These are phyloP conservation scores for Syndactyla subalaris DNA, from an alignment of 2,797 vertebrate genomes.

Conservation along the genomic window DNA sequence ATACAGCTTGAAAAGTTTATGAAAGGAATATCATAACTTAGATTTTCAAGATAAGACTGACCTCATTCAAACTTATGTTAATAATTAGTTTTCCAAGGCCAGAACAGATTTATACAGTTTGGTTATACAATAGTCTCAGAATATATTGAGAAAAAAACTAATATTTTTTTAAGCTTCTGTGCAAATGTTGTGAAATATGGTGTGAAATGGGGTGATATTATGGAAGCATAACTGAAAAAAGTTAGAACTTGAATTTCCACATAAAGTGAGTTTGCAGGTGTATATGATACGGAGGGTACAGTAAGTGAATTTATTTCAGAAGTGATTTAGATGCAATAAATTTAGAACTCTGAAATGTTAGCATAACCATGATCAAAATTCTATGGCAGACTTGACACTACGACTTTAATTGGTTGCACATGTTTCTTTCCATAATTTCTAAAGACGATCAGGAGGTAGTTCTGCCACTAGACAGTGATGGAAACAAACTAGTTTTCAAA, in stretches of 20 bases:
- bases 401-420: background rate
- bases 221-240: background rate
- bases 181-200: background rate
- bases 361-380: background rate
- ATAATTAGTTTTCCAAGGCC: background rate
- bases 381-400: background rate
- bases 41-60: background rate
- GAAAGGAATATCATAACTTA: background rate
- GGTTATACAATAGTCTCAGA: background rate
- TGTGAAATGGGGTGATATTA: background rate
- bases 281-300: background rate
- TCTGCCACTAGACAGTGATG: background rate
- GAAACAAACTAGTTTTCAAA: constrained; percentile 8
- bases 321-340: background rate
- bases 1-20: background rate
- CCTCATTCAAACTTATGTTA: background rate
- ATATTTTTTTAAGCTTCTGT: background rate
- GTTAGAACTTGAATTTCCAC: background rate
- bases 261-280: background rate
- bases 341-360: background rate
- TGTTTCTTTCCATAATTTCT: constrained; percentile 13
- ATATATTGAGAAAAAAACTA: background rate
- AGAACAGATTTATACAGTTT: background rate
- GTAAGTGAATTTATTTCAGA: background rate
- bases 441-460: background rate